These are phyloP conservation scores for Excalfactoria chinensis DNA, from an alignment of 2,113 vertebrate genomes.

Conservation along the genomic window DNA sequence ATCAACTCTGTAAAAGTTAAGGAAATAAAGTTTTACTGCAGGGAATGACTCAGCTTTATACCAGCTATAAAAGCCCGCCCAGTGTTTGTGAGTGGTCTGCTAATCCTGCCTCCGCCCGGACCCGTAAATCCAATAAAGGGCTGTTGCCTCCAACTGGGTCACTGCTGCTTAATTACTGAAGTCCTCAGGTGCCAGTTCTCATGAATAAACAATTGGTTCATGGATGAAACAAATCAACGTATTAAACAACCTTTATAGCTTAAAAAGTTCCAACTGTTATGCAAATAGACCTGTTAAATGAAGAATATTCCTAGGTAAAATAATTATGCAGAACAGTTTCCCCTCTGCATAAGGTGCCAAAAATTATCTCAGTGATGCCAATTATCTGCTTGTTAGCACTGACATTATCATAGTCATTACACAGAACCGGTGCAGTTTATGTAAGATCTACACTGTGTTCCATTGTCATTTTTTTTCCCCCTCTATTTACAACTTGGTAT, in stretches of 20 bases:
- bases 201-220: conserved; percentile 48
- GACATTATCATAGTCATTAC: conserved; percentile 82
- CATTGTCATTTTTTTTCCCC: conserved; percentile 68
- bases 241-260: conserved; percentile 38
- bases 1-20: not conserved
- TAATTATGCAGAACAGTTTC: conserved; percentile 79
- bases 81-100: not conserved
- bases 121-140: not conserved
- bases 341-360: conserved; percentile 82
- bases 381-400: conserved; percentile 83
- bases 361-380: conserved; percentile 82
- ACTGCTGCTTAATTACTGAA: not conserved
- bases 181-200: conserved; percentile 43
- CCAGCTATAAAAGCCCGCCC: not conserved
- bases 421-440: conserved; percentile 70
- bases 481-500: conserved; percentile 79
- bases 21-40: conserved; percentile 9
- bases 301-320: conserved; percentile 82
- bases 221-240: conserved; percentile 55
- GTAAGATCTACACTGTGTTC: conserved; percentile 74
- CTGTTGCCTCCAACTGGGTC: not conserved
- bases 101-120: not conserved
- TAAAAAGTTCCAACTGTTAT: conserved; percentile 74
- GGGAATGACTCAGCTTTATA: conserved; percentile 6
- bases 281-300: conserved; percentile 80